These are phyloP conservation scores for Gobio occitaniae DNA, from an alignment of 2,797 vertebrate genomes.

Conservation along the genomic window DNA sequence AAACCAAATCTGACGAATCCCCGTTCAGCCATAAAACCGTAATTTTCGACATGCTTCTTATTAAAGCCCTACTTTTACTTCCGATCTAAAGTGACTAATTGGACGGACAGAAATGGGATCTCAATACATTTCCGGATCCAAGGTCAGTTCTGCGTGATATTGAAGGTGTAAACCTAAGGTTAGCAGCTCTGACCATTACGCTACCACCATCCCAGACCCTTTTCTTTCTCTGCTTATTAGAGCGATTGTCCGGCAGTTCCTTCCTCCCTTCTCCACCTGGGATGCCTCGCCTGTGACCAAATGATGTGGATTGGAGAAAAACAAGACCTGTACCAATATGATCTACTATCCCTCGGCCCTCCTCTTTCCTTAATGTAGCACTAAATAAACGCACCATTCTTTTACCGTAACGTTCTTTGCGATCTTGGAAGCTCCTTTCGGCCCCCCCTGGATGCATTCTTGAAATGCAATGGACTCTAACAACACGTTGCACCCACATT, in stretches of 20 bases:
- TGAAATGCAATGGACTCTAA: constrained; percentile 67
- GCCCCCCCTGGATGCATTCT: constrained; percentile 59
- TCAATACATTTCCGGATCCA: neutral
- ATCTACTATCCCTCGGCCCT: constrained; percentile 4
- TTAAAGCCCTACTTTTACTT: neutral
- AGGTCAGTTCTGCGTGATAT: neutral
- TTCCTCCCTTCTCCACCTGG: constrained; percentile 30
- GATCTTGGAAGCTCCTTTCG: constrained; percentile 37
- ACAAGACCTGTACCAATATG: neutral
- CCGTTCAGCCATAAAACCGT: neutral
- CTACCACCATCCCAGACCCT: neutral
- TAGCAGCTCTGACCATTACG: constrained; percentile 20
- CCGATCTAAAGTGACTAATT: neutral
- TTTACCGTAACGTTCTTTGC: constrained; percentile 33
- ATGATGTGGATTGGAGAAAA: constrained; percentile 5
- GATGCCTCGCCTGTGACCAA: constrained; percentile 33
- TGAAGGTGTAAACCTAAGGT: neutral
- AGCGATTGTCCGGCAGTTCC: neutral
- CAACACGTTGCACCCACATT: constrained; percentile 77
- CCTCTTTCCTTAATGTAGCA: constrained; percentile 5
- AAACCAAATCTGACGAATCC: constrained; percentile 30
- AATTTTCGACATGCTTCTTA: neutral
- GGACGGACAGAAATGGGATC: neutral
- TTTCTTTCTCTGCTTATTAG: neutral
- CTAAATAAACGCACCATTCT: neutral